Base-by-base conservation (phyloP, 2,113 vertebrate species). In the Poicephalus gulielmi region DNA sequence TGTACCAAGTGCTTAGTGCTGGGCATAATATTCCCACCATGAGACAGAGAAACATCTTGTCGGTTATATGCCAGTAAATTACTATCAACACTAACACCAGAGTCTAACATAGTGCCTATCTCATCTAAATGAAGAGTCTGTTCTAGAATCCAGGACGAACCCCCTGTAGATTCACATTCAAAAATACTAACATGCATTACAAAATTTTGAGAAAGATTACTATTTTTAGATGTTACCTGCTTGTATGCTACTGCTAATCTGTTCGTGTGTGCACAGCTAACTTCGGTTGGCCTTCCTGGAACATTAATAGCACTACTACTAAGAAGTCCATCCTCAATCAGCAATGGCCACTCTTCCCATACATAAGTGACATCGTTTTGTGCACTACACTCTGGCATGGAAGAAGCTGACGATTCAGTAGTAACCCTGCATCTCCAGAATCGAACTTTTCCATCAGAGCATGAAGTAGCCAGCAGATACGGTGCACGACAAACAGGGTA, bases 101-200 rank as follows among this genome's bases (percentile, higher is more conserved):
- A 83, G 46, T 97, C 97, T 83, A 98, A 90, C 43, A 97, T 74
- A 27, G 97, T 93, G 83, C 97, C 98, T 83, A 97, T 73, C 76
- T 97, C 97, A 91, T 99, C 98, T 95, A 99, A 97, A 80, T 98
- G 97, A 81, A 99, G 97, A 1, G 99, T 99, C 89, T 99, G 99
- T 94, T 99, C 99, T 63, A 99, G 97, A 83, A 99, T 97, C 99
- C 99, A 99, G 94, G 98, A 99, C 30, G 99, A 99, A 39, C 99
- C 99, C 60, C 99, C 99, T 41, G 99, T 99, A 87, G 99, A 99
- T 93, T 99, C 99, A 94, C 99, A 99, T 97, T 99, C 99, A 97
- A 99, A 99, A 96, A 99, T 98, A 91, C 98, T 97, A 83, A 99
- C 99, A 31, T 98, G 96, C 97, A 99, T 98, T 67, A 97, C 37